Evolutionary conservation across 2,113 vertebrate genomes (phyloP), one percentile per base, ranked within the genome.

Genomic region (Myotis davidii): DNA sequence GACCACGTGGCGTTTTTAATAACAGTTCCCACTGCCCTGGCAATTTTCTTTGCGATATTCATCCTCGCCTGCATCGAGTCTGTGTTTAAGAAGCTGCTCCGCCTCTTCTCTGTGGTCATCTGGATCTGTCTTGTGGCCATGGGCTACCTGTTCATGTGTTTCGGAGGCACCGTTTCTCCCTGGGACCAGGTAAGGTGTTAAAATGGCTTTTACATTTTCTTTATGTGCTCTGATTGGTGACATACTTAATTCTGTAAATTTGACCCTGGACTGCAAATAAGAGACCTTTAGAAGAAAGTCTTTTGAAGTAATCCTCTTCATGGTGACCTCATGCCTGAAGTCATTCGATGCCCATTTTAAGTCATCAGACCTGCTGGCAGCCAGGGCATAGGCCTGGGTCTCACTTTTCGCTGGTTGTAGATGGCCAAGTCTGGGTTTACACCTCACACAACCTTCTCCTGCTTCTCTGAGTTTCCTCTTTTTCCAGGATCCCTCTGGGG

Each of bases 81-180:
- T 5, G 98, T 99, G 91, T 99, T 99, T 97, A 99, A 99, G 98
- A 99, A 99, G 98, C 99, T 99, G 74, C 99, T 99, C 3, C 99
- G 99, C 9, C 54, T 99, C 94, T 99, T 99, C 98, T 99, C 99
- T 2, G 94, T 99, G 97, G 99, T 99, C 97, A 99, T 99, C 97
- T 99, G 99, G 99, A 98, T 99, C 32, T 99, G 99, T 83, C 98
- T 99, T 88, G 99, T 99, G 97, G 98, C 99, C 97, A 99, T 99
- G 99, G 99, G 99, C 95, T 99, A 99, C 98, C 98, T 99, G 96
- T 99, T 99, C 96, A 99, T 99, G 99, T 99, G 99, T 98, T 99
- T 99, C 12, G 99, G 99, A 34, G 99, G 99, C 88, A 99, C 99
- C 92, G 98, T 99, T 98, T 99, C 99, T 98, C 99, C 99, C 1